phyloP scores from a whole-genome alignment of 2,888 invertebrate species.

The Brachyptera putata region DNA sequence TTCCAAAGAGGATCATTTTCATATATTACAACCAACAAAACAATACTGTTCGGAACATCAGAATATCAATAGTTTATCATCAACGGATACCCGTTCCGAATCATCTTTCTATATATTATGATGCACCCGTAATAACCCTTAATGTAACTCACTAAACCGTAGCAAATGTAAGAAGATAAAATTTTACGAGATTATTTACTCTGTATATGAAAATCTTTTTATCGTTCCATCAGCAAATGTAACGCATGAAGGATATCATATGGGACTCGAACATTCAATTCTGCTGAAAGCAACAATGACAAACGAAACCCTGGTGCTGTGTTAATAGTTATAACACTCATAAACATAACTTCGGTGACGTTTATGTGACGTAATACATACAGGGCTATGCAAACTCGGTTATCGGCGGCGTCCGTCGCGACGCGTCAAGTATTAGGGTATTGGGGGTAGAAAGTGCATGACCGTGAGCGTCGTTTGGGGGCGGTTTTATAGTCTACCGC shows the following conservation, averaged over 20 bases:
- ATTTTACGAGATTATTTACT: constrained; percentile 22
- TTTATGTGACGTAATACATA: constrained; percentile 9
- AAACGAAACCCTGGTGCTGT: neutral
- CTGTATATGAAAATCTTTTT: constrained; percentile 9
- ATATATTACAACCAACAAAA: too few species aligned
- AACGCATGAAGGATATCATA: too few species aligned
- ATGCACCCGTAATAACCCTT: too few species aligned
- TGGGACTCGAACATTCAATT: constrained; percentile 7
- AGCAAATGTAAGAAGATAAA: constrained; percentile 20
- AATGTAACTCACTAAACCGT: too few species aligned
- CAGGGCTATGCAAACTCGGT: constrained; percentile 7
- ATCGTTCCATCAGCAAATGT: neutral
- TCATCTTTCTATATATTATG: too few species aligned
- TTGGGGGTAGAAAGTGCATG: neutral
- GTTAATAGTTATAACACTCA: neutral
- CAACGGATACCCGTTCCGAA: too few species aligned
- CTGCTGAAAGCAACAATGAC: constrained; percentile 17
- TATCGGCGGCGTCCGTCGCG: neutral
- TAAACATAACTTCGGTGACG: constrained; percentile 2
- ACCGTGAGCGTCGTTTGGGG: neutral
- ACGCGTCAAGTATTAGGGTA: neutral
- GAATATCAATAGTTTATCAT: too few species aligned
- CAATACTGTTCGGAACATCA: too few species aligned
- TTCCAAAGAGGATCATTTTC: too few species aligned
- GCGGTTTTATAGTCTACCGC: constrained; percentile 16